Conservation (phyloP, 1,140 invertebrate genomes). For the Brevipalpus yothersi region DNA sequence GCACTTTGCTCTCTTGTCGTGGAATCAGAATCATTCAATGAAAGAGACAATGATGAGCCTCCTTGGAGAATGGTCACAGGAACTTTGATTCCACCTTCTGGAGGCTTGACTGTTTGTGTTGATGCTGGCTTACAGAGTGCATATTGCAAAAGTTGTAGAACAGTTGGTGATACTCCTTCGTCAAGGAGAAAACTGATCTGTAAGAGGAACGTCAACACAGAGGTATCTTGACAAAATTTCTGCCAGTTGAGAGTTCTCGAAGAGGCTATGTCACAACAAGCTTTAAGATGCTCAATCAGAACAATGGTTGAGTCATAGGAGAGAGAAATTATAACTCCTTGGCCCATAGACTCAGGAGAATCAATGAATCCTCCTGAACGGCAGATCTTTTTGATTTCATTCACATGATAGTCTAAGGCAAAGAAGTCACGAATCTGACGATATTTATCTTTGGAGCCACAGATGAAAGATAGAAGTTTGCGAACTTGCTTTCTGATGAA, state of each 20-base stretch:
- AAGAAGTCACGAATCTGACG: conserved; percentile 75
- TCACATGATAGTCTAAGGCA: conserved; percentile 28
- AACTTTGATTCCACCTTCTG: conserved; percentile 1
- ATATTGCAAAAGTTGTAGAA: conserved; percentile 63
- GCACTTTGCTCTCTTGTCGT: conserved; percentile 25
- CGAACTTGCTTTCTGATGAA: conserved; percentile 40
- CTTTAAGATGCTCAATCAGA: conserved; percentile 80
- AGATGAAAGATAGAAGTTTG: conserved; percentile 71
- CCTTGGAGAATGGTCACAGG: neutral
- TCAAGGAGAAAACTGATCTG: conserved; percentile 54
- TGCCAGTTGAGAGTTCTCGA: conserved; percentile 87
- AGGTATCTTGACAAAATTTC: conserved; percentile 48
- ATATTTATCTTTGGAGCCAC: conserved; percentile 61
- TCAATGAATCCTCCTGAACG: conserved; percentile 29
- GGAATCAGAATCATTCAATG: neutral
- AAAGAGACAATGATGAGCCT: neutral
- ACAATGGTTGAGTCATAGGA: conserved; percentile 72
- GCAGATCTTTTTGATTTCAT: conserved; percentile 28
- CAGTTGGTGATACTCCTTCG: conserved; percentile 73
- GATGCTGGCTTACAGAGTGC: conserved; percentile 35
- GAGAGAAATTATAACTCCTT: conserved; percentile 23
- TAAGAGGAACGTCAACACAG: conserved; percentile 47
- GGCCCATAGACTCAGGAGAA: conserved; percentile 3
- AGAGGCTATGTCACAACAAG: conserved; percentile 70
- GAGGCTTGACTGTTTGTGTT: neutral